Conservation (phyloP, 1,140 invertebrate species). For the Steinernema khuongi region DNA sequence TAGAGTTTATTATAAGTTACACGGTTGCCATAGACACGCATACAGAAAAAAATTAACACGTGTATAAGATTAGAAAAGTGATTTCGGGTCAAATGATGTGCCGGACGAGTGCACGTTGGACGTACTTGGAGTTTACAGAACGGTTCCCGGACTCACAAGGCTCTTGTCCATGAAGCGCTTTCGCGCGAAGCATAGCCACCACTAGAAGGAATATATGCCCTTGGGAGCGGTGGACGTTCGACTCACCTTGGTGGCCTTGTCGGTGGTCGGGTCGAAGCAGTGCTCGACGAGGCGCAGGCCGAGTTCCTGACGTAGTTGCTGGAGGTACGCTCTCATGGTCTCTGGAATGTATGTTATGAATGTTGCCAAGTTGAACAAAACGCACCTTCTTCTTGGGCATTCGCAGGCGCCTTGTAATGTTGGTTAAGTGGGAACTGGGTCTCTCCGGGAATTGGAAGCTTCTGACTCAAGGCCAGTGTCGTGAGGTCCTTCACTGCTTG, state of each 20-base stretch:
- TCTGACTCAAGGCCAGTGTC: conserved; percentile 77
- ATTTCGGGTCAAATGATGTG: no score
- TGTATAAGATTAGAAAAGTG: no score
- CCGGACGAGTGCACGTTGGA: no score
- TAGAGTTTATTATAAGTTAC: no score
- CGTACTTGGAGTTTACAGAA: no score
- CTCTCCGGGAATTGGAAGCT: conserved; percentile 94
- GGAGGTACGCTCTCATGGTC: conserved; percentile 82
- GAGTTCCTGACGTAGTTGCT: conserved; percentile 89
- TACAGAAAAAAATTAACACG: no score
- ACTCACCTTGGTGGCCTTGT: conserved; percentile 79
- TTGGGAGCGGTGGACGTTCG: background rate
- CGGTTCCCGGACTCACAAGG: conserved; percentile 67
- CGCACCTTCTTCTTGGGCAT: conserved; percentile 71
- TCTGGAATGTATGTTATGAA: conserved; percentile 66
- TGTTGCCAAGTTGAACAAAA: conserved; percentile 45
- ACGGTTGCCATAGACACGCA: no score
- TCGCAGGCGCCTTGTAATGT: conserved; percentile 84
- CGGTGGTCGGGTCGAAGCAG: conserved; percentile 80
- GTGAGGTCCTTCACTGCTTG: conserved; percentile 92
- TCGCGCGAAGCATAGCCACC: conserved; percentile 98
- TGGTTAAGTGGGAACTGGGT: conserved; percentile 91
- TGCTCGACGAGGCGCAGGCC: conserved; percentile 81
- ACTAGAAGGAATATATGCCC: conserved; percentile 63
- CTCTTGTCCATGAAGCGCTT: conserved; percentile 99